A percentile compares a stretch with the other conserved stretches of the same genome.
Evolutionary conservation across 2,113 vertebrate genomes (phyloP).

Genomic region (Delphinapterus leucas): DNA sequence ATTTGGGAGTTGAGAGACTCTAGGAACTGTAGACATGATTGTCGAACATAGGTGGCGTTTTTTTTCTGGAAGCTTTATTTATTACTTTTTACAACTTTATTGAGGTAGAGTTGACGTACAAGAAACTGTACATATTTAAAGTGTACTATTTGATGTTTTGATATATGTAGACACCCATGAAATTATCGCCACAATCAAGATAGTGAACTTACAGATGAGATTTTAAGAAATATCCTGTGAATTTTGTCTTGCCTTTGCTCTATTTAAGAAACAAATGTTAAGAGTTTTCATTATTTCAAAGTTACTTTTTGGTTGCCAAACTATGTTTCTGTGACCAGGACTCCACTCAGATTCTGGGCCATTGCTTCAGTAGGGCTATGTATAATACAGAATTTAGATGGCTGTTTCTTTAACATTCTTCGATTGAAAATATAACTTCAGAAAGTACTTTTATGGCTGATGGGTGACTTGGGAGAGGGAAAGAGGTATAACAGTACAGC

Average conservation of each 20-base stretch:
- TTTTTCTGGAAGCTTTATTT: not conserved
- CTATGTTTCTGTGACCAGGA: not conserved
- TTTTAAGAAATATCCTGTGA: not conserved
- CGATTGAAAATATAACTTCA: not conserved
- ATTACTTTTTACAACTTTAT: not conserved
- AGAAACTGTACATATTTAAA: not conserved
- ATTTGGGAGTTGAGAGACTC: not conserved
- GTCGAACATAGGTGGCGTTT: not conserved
- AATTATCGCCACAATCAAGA: not conserved
- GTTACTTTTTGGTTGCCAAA: not conserved
- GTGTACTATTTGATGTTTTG: not conserved
- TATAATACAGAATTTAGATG: not conserved
- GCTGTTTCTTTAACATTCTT: not conserved
- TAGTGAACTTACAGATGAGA: not conserved
- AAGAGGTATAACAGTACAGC: not conserved
- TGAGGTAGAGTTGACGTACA: not conserved
- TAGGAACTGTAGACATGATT: not conserved
- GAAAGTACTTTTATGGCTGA: not conserved
- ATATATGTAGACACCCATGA: not conserved
- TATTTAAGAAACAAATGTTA: not conserved
- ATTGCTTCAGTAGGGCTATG: not conserved
- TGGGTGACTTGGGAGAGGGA: not conserved
- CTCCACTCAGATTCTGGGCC: not conserved
- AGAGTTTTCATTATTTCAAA: not conserved
- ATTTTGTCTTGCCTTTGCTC: not conserved